Evolutionary conservation across 2,888 invertebrate species (phyloP), one percentile per base, ranked within the genome.

Genomic region (Drosophila hamatofila): DNA sequence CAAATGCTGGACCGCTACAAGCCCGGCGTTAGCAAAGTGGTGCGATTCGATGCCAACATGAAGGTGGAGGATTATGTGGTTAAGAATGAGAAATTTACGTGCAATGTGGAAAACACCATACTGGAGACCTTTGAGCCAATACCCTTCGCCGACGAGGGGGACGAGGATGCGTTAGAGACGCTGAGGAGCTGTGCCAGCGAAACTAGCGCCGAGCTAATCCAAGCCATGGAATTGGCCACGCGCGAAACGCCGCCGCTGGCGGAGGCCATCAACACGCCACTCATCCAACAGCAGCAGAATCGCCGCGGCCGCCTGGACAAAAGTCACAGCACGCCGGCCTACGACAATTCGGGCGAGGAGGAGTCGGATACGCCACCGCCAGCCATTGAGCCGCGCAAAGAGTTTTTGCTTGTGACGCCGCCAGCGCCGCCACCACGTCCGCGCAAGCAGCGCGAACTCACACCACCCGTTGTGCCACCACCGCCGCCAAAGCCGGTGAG

Each of bases 281-380:
- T 92, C 6, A 76, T 78, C 27, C 76, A 78, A n/a, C 62, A 75
- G 42, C 75, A 70, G 9, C 75, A 62, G n/a, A 85, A 83, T 33
- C 86, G 92, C 12, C 87, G 93, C 35, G 95, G 95, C 1, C 94
- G 94, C 75, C 93, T 97, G 57, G 97, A 97, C 93, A 97, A 97
- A 93, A 96, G 96, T 83, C 95, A 96, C 91, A 97, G 96, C 79
- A 96, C 96, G n/a, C 97, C 97, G 2, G 96, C 96, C 0, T 96
- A 96, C 92, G 96, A 96, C 92, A 92, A 92, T 72, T 92, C 93
- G 0, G 94, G 94, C 52, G 94, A 93, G 63, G 93, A 94, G 37
- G 93, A 94, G 33, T 83, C 90, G 0, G 91, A 91, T n/a, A 93
- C 93, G 1, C 93, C 93, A 27, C 92, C 92, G 2, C 92, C 92